Conservation (phyloP, 1,140 invertebrate species). For the Drosophila suzukii region DNA sequence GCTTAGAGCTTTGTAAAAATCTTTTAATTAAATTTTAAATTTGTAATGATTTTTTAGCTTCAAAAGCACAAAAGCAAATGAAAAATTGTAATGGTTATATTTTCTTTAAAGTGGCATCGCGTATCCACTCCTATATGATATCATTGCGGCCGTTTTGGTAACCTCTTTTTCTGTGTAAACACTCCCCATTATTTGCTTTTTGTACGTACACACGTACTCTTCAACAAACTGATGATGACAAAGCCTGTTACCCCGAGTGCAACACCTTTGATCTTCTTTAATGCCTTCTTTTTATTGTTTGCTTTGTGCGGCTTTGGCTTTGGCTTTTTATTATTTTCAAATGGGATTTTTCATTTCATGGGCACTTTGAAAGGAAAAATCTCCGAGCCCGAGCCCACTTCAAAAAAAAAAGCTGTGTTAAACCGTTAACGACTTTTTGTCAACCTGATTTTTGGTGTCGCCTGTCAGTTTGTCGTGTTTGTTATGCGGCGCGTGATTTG, state of each 20-base stretch:
- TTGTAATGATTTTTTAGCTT: too few relatives aligned
- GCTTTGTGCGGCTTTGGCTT: neutral
- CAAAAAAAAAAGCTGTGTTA: neutral
- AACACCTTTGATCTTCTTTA: conserved; percentile 40
- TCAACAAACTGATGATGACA: conserved; percentile 1
- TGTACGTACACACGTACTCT: neutral
- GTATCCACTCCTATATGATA: neutral
- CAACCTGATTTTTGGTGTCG: conserved; percentile 33
- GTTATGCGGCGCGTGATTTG: conserved; percentile 37
- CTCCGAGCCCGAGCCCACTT: neutral
- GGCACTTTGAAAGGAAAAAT: conserved; percentile 32
- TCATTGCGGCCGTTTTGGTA: neutral
- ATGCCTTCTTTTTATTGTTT: conserved; percentile 26
- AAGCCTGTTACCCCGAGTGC: conserved; percentile 30
- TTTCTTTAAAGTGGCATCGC: neutral
- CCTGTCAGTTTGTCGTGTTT: conserved; percentile 25
- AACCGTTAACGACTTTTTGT: conserved; percentile 41
- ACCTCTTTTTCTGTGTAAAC: conserved; percentile 27
- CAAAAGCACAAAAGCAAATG: too few relatives aligned
- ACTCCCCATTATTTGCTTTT: conserved; percentile 4
- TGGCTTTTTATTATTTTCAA: conserved; percentile 6
- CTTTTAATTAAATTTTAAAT: too few relatives aligned
- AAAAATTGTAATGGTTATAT: neutral
- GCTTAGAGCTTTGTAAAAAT: too few relatives aligned
- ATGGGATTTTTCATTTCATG: conserved; percentile 43